Evolutionary conservation across 2,888 invertebrate genomes (phyloP).

Genomic region (Synergus laeviventris): DNA sequence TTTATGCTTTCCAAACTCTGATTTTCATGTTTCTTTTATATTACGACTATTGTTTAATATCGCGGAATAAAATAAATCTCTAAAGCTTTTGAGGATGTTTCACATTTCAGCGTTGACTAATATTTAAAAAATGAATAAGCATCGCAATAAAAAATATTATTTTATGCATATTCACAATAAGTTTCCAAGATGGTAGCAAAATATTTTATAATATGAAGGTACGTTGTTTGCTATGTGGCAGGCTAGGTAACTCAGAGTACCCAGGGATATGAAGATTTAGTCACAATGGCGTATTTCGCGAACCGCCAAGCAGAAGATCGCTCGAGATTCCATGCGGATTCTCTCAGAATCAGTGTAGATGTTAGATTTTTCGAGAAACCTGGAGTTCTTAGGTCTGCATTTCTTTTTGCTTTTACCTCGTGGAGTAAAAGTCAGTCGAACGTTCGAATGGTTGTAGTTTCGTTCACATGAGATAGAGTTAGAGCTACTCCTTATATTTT

Average conservation of each 20-base stretch:
- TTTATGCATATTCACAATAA: too few species aligned
- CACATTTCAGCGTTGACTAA: background rate
- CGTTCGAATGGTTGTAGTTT: slow-evolving; percentile 12
- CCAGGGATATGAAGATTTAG: slow-evolving; percentile 2
- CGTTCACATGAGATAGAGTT: background rate
- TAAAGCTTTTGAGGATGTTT: background rate
- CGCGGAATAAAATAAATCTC: background rate
- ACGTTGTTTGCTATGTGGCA: too few species aligned
- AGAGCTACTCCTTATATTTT: slow-evolving; percentile 29
- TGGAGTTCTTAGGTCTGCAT: background rate
- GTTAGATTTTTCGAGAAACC: background rate
- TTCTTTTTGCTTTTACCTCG: background rate
- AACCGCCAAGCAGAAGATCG: slow-evolving; percentile 30
- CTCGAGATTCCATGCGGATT: slow-evolving; percentile 7
- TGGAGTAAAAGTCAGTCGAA: slow-evolving; percentile 4
- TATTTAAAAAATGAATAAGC: too few species aligned
- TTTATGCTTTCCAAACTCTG: background rate
- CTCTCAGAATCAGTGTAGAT: background rate
- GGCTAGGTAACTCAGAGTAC: too few species aligned
- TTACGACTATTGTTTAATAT: background rate
- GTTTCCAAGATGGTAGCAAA: too few species aligned
- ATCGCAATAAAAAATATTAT: too few species aligned
- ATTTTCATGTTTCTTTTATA: background rate
- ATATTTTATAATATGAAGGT: too few species aligned
- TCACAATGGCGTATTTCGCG: slow-evolving; percentile 11